A percentile compares a stretch with the other conserved stretches of the same genome.
Evolutionary conservation across 2,113 vertebrate genomes (phyloP).

Genomic region (Mustela lutreola): DNA sequence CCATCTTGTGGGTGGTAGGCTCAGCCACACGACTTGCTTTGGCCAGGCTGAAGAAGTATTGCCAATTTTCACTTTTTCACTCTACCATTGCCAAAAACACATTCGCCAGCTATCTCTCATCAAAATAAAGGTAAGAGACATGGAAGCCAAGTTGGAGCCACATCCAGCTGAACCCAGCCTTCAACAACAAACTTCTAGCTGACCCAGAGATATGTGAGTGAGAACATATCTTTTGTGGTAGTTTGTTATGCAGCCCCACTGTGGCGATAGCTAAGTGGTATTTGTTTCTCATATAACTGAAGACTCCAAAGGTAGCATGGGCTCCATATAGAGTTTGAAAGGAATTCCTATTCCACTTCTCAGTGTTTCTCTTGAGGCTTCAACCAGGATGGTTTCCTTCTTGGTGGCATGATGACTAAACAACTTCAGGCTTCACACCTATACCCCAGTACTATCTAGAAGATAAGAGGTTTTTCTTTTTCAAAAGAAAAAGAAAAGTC

Average conservation of each 20-base stretch:
- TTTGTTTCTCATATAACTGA: neutral
- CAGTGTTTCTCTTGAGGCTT: neutral
- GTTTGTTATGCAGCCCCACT: neutral
- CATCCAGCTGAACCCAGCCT: neutral
- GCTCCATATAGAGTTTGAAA: neutral
- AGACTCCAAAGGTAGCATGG: neutral
- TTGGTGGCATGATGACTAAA: neutral
- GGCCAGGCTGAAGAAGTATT: neutral
- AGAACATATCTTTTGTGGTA: neutral
- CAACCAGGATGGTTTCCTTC: neutral
- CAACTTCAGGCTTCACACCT: neutral
- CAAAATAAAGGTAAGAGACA: neutral
- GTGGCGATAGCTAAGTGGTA: neutral
- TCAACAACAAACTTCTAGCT: neutral
- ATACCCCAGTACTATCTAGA: neutral
- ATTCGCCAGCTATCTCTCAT: neutral
- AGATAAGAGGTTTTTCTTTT: slow-evolving; percentile 20
- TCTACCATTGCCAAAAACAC: neutral
- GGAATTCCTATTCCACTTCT: neutral
- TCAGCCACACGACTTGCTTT: neutral
- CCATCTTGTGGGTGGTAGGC: neutral
- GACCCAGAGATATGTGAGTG: neutral
- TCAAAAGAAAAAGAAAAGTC: neutral
- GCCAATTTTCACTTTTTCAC: neutral
- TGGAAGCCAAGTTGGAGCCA: neutral